These are phyloP conservation scores for Eudemis profundana DNA, from an alignment of 2,888 invertebrate genomes.

Conservation along the genomic window DNA sequence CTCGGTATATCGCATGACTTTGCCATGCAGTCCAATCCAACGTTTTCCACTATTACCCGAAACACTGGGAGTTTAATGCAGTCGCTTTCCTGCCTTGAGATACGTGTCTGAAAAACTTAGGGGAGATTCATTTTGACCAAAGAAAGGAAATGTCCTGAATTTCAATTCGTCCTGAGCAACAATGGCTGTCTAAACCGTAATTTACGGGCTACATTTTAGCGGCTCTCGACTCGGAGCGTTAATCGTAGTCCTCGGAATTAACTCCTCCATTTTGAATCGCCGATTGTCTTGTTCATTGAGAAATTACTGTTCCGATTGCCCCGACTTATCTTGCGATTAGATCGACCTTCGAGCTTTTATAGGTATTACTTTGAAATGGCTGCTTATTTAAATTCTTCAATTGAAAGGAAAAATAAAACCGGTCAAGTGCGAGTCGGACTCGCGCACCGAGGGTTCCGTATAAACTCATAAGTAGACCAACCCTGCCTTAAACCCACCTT, in stretches of 20 bases:
- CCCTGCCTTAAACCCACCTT: too few relatives aligned
- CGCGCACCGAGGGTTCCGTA: too few relatives aligned
- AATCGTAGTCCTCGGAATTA: conserved; percentile 51
- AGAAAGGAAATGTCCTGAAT: background rate
- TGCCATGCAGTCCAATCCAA: too few relatives aligned
- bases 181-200: conserved; percentile 22
- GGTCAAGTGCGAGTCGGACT: too few relatives aligned
- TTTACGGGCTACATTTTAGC: conserved; percentile 44
- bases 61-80: too few relatives aligned
- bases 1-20: too few relatives aligned
- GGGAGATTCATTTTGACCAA: too few relatives aligned
- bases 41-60: too few relatives aligned
- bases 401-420: background rate
- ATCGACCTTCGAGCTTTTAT: conserved; percentile 23
- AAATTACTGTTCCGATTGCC: conserved; percentile 45
- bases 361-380: background rate
- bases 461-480: too few relatives aligned
- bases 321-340: conserved; percentile 39
- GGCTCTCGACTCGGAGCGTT: conserved; percentile 47
- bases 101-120: too few relatives aligned
- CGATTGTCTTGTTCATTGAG: conserved; percentile 47
- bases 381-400: background rate
- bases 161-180: background rate
- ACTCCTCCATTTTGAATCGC: conserved; percentile 50
- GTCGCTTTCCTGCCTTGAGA: too few relatives aligned